Conservation (phyloP, 2,888 invertebrate genomes). For the Pyralis farinalis region DNA sequence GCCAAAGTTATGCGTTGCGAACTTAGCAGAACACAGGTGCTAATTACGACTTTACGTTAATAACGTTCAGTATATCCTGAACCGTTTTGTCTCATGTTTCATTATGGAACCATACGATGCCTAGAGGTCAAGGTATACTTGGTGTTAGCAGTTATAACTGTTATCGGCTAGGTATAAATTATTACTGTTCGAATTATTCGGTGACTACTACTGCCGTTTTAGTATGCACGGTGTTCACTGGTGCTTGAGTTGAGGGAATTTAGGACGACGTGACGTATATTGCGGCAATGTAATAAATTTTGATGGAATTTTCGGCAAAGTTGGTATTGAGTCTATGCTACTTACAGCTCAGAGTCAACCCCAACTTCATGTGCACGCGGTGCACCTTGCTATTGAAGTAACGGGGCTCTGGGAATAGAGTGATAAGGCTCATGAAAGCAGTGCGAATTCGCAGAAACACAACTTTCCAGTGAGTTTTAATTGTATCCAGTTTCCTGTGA, state of each 20-base stretch:
- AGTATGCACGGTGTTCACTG: not conserved
- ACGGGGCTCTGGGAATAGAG: too few relatives aligned
- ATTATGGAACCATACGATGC: not conserved
- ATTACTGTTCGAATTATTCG: slow-evolving; percentile 4
- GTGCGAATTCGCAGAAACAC: too few relatives aligned
- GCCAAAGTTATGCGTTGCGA: slow-evolving; percentile 43
- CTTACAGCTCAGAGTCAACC: too few relatives aligned
- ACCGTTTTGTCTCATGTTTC: slow-evolving; percentile 14
- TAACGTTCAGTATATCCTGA: slow-evolving; percentile 30
- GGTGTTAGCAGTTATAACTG: slow-evolving; percentile 1
- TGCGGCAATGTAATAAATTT: not conserved
- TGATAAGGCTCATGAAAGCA: too few relatives aligned
- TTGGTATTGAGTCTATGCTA: too few relatives aligned
- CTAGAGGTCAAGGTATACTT: not conserved
- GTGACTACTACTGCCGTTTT: not conserved
- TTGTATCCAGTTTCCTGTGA: too few relatives aligned
- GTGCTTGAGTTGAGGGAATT: slow-evolving; percentile 1
- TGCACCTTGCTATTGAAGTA: too few relatives aligned
- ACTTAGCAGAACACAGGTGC: slow-evolving; percentile 60
- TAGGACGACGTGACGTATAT: not conserved
- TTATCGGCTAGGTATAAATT: slow-evolving; percentile 9
- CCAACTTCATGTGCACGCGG: too few relatives aligned
- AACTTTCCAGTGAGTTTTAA: too few relatives aligned
- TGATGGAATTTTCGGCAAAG: not conserved
- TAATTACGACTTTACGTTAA: slow-evolving; percentile 51